phyloP scores from a whole-genome alignment of 2,888 invertebrate genomes.

The Philereme transversata region DNA sequence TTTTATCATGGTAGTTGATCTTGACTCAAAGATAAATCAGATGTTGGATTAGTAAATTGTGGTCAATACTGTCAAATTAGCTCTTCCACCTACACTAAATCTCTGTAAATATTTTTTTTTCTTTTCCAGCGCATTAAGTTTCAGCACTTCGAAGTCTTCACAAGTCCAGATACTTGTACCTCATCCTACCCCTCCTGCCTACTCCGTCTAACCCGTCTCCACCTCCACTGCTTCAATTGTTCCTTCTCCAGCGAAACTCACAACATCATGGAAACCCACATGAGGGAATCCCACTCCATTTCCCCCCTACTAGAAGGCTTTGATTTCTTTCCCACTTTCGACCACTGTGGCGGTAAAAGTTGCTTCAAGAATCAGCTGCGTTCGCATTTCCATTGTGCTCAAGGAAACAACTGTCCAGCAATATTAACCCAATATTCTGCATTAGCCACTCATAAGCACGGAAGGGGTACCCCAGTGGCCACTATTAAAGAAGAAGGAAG shows the following conservation, averaged over 20 bases:
- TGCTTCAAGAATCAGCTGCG: slow-evolving; percentile 78
- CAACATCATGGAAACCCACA: slow-evolving; percentile 91
- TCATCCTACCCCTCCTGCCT: slow-evolving; percentile 89
- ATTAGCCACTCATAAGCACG: slow-evolving; percentile 78
- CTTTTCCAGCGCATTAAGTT: slow-evolving; percentile 79
- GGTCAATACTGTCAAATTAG: no score
- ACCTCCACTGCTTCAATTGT: slow-evolving; percentile 95
- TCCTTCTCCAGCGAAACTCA: slow-evolving; percentile 92
- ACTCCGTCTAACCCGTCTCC: slow-evolving; percentile 86
- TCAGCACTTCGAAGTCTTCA: slow-evolving; percentile 85
- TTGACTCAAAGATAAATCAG: no score
- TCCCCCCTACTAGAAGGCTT: slow-evolving; percentile 93
- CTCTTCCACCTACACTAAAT: no score
- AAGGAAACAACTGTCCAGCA: slow-evolving; percentile 77
- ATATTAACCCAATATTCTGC: slow-evolving; percentile 80
- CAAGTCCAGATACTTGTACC: slow-evolving; percentile 85
- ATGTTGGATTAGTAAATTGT: slow-evolving; percentile 1
- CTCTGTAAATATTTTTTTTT: background rate
- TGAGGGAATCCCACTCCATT: slow-evolving; percentile 93
- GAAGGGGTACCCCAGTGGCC: slow-evolving; percentile 64
- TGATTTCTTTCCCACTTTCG: slow-evolving; percentile 88
- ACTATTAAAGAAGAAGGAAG: slow-evolving; percentile 69
- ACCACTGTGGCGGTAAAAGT: slow-evolving; percentile 78
- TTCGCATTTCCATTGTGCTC: slow-evolving; percentile 78
- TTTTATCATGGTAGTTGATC: no score